Percentiles rank a stretch among this genome's conserved stretches.
Evolutionary conservation across 2,888 invertebrate genomes (phyloP).

Genomic region (Drosophila atroscutellata): DNA sequence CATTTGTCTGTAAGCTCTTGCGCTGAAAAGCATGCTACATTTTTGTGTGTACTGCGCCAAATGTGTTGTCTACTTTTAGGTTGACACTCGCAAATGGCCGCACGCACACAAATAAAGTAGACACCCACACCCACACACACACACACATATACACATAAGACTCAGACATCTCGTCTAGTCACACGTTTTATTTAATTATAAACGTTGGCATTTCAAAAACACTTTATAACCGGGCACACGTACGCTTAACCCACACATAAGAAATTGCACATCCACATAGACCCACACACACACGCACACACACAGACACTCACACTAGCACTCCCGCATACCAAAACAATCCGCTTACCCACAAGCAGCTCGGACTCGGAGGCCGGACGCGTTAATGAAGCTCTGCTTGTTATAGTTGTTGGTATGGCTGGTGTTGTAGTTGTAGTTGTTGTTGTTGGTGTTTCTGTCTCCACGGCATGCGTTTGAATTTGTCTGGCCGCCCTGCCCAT

Average conservation of each 20-base stretch:
- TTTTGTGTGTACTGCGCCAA: constrained; percentile 25
- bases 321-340: constrained; percentile 27
- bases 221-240: constrained; percentile 63
- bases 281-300: neutral
- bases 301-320: neutral
- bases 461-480: constrained; percentile 43
- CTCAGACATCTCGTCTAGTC: constrained; percentile 39
- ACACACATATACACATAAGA: neutral
- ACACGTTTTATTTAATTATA: constrained; percentile 76
- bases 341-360: constrained; percentile 70
- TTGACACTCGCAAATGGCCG: constrained; percentile 32
- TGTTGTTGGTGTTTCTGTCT: constrained; percentile 19
- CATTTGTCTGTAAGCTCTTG: constrained; percentile 1
- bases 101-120: constrained; percentile 40
- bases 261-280: neutral
- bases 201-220: constrained; percentile 74
- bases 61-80: constrained; percentile 66
- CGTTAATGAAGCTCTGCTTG: constrained; percentile 72
- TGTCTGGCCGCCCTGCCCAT: constrained; percentile 42
- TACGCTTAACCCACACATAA: constrained; percentile 10
- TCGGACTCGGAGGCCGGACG: constrained; percentile 76
- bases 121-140: neutral
- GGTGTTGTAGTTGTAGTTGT: constrained; percentile 14
- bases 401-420: constrained; percentile 35
- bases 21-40: constrained; percentile 65